phyloP scores from a whole-genome alignment of 2,888 invertebrate genomes.

The Ichneumoninae sp. region DNA sequence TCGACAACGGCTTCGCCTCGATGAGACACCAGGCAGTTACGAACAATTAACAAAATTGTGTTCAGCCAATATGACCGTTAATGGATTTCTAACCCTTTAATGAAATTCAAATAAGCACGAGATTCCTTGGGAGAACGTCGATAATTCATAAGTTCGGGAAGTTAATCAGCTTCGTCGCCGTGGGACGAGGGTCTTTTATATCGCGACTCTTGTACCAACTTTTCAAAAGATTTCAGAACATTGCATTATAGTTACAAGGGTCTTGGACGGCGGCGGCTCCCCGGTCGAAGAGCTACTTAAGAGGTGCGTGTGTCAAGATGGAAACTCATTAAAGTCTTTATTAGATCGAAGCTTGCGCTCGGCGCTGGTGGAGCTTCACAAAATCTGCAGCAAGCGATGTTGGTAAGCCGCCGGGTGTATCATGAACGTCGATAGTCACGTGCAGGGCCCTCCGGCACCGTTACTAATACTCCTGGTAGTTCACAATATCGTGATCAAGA shows the following conservation, averaged over 20 bases:
- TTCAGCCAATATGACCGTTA: neutral
- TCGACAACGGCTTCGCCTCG: neutral
- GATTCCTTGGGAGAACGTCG: neutral
- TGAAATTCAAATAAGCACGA: neutral
- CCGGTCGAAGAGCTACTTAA: slow-evolving; percentile 26
- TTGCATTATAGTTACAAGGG: slow-evolving; percentile 22
- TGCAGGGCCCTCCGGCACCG: slow-evolving; percentile 61
- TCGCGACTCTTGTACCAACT: slow-evolving; percentile 12
- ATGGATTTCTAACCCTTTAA: neutral
- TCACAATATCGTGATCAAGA: slow-evolving; percentile 68
- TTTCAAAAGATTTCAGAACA: slow-evolving; percentile 18
- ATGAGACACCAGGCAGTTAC: neutral
- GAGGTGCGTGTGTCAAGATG: slow-evolving; percentile 55
- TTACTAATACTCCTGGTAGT: slow-evolving; percentile 55
- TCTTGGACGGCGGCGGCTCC: neutral
- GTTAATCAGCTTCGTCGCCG: slow-evolving; percentile 10
- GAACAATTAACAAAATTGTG: slow-evolving; percentile 5
- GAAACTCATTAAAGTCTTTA: slow-evolving; percentile 75
- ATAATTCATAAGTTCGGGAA: slow-evolving; percentile 31
- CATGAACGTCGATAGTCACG: slow-evolving; percentile 67
- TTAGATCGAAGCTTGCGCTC: slow-evolving; percentile 62
- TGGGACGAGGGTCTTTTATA: slow-evolving; percentile 6
- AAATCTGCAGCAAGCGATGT: slow-evolving; percentile 53
- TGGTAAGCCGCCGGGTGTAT: slow-evolving; percentile 61
- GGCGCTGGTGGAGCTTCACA: slow-evolving; percentile 51